A percentile compares a stretch with the other conserved stretches of the same genome.
phyloP scores from a whole-genome alignment of 2,113 vertebrate genomes.

The Centropristis striata region DNA sequence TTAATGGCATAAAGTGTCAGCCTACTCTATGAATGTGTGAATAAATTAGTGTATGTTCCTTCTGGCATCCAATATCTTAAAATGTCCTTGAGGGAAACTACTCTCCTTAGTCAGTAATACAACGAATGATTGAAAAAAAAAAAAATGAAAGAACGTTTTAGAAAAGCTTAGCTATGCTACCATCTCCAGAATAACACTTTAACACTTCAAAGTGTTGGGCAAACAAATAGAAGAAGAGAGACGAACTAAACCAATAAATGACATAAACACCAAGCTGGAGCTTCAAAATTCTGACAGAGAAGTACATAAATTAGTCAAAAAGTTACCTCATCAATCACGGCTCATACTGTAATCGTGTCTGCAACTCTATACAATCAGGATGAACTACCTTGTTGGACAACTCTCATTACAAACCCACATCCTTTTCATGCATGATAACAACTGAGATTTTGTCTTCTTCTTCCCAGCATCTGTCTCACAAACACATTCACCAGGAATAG shows the following conservation, averaged over 20 bases:
- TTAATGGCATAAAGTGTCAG: conserved; percentile 2
- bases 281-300: background rate
- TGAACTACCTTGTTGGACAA: conserved; percentile 15
- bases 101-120: background rate
- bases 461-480: conserved; percentile 28
- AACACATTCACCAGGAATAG: conserved; percentile 37
- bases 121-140: background rate
- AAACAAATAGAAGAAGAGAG: conserved; percentile 4
- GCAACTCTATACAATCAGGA: conserved; percentile 18
- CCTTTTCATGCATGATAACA: conserved; percentile 16
- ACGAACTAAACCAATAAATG: conserved; percentile 6
- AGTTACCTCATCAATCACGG: conserved; percentile 28
- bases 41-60: conserved; percentile 4
- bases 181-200: background rate
- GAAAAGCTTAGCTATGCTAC: background rate
- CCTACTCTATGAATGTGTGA: background rate
- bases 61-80: background rate
- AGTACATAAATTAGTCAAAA: conserved; percentile 32
- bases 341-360: conserved; percentile 1
- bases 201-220: background rate
- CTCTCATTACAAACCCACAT: conserved; percentile 23
- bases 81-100: conserved; percentile 4
- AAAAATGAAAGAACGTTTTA: background rate
- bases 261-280: conserved; percentile 13
- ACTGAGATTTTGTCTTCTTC: conserved; percentile 15